Percentiles rank a stretch among this genome's conserved stretches.
phyloP scores from a whole-genome alignment of 2,113 vertebrate genomes.

The Halichoerus grypus region DNA sequence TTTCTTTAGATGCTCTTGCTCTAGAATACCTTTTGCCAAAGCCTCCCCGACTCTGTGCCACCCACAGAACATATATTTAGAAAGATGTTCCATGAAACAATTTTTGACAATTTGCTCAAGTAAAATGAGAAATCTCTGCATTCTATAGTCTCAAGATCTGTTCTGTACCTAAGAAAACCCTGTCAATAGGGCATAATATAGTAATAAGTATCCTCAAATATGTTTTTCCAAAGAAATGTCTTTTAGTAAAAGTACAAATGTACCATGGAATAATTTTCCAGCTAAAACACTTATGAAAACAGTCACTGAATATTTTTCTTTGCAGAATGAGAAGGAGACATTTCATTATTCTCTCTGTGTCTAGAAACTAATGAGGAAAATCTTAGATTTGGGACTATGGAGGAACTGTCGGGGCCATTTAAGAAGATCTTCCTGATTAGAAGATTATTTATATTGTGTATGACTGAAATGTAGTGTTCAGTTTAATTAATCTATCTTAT shows the following conservation, averaged over 20 bases:
- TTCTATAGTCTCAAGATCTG: background rate
- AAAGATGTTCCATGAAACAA: background rate
- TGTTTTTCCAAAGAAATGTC: background rate
- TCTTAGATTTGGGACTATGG: accelerated
- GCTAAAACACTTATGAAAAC: background rate
- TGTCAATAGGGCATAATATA: background rate
- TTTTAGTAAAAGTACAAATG: background rate
- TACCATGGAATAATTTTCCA: background rate
- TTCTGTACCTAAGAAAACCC: background rate
- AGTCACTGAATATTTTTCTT: background rate
- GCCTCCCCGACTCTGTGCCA: accelerated
- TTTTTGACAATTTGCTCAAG: background rate
- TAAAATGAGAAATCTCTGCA: background rate
- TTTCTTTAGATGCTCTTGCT: background rate
- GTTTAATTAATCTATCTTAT: background rate
- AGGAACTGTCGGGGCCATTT: background rate
- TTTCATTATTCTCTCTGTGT: background rate
- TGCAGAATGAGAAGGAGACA: background rate
- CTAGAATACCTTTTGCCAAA: background rate
- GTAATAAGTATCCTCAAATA: background rate
- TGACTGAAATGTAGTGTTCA: background rate
- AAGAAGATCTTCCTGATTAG: background rate
- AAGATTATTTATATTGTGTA: background rate
- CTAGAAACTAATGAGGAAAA: background rate
- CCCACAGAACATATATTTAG: background rate